Conservation (phyloP, 2,797 vertebrate genomes). For the Danio albolineatus region DNA sequence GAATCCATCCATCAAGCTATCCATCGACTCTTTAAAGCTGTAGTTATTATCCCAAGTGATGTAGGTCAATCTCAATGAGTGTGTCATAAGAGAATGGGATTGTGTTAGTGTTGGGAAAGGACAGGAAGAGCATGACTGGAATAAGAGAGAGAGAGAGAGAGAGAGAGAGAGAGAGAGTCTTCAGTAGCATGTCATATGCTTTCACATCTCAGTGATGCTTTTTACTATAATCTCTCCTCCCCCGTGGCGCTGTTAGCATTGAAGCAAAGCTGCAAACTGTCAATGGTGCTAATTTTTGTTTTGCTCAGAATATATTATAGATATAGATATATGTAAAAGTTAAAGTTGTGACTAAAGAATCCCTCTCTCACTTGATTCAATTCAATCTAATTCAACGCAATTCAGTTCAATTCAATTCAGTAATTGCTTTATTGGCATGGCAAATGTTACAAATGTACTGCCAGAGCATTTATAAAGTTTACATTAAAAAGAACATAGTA, state of each 20-base stretch:
- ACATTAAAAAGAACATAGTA: too few relatives aligned
- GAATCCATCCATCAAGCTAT: constrained; percentile 37
- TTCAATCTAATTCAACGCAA: too few relatives aligned
- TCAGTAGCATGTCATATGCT: background rate
- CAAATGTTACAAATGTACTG: too few relatives aligned
- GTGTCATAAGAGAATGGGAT: constrained; percentile 32
- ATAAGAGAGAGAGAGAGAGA: constrained; percentile 22
- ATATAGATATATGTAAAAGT: background rate
- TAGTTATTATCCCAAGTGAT: constrained; percentile 32
- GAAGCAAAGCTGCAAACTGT: constrained; percentile 13
- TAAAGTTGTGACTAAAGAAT: too few relatives aligned
- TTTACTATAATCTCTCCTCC: constrained; percentile 14
- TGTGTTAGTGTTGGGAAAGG: constrained; percentile 7
- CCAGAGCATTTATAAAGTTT: too few relatives aligned
- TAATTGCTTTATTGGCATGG: too few relatives aligned
- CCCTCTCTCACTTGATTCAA: too few relatives aligned
- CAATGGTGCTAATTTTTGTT: background rate
- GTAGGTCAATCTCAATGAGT: constrained; percentile 33
- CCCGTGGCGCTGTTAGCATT: background rate
- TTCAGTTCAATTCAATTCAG: too few relatives aligned
- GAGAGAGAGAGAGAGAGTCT: constrained; percentile 9
- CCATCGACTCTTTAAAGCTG: constrained; percentile 38
- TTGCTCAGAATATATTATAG: background rate
- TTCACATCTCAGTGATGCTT: constrained; percentile 12
- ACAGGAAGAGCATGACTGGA: constrained; percentile 24